Conservation (phyloP, 2,113 vertebrate genomes). For the Lutjanus erythropterus region DNA sequence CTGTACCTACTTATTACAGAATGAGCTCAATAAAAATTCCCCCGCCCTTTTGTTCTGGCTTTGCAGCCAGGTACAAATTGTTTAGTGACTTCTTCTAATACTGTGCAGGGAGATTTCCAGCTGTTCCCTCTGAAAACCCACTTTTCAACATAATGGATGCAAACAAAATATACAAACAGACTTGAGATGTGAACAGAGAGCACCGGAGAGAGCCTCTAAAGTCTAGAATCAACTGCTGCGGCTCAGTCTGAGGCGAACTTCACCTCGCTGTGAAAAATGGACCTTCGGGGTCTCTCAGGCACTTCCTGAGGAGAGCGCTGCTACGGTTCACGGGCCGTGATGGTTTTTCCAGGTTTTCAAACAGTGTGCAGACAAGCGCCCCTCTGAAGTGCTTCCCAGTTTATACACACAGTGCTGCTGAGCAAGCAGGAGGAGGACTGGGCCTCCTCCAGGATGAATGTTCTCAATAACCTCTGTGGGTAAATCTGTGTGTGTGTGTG, state of each 20-base stretch:
- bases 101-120: constrained; percentile 24
- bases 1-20: constrained; percentile 70
- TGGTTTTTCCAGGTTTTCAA: constrained; percentile 78
- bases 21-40: constrained; percentile 65
- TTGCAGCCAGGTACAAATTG: constrained; percentile 52
- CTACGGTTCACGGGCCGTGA: constrained; percentile 52
- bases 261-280: constrained; percentile 53
- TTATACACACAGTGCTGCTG: constrained; percentile 46
- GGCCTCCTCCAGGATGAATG: constrained; percentile 32
- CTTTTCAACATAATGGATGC: constrained; percentile 10
- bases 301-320: constrained; percentile 53
- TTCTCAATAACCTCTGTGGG: constrained; percentile 40
- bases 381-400: constrained; percentile 64
- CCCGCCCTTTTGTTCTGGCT: constrained; percentile 41
- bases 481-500: background rate
- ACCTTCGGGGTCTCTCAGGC: constrained; percentile 28
- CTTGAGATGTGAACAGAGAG: background rate
- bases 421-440: constrained; percentile 44
- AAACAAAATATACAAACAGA: constrained; percentile 24
- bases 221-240: background rate
- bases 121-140: constrained; percentile 19
- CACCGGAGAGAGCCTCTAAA: background rate
- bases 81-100: constrained; percentile 26
- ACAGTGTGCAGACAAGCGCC: constrained; percentile 45
- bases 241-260: constrained; percentile 21